These are phyloP conservation scores for Thunnus maccoyii DNA, from an alignment of 2,113 vertebrate genomes.

Conservation along the genomic window DNA sequence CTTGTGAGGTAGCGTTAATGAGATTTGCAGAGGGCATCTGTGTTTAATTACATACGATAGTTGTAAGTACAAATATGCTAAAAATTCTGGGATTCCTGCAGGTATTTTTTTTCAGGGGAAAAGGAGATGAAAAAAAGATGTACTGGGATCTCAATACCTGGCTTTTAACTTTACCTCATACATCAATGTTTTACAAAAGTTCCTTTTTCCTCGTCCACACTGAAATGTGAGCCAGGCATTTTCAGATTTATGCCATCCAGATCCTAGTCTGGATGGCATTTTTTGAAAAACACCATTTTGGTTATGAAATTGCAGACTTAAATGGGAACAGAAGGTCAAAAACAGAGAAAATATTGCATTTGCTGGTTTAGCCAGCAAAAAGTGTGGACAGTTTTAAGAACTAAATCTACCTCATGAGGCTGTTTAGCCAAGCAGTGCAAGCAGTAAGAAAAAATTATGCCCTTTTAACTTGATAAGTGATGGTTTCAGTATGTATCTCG, in stretches of 20 bases:
- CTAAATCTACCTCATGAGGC: constrained; percentile 32
- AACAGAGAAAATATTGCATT: neutral
- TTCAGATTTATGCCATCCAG: no score
- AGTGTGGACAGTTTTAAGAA: constrained; percentile 19
- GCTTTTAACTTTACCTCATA: neutral
- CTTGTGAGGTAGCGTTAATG: neutral
- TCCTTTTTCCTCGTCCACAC: neutral
- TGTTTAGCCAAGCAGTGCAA: neutral
- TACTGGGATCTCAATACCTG: neutral
- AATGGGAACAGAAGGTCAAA: neutral
- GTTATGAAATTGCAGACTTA: no score
- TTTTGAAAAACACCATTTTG: no score
- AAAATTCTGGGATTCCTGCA: neutral
- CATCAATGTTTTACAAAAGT: neutral
- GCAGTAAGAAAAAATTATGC: neutral
- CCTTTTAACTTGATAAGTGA: neutral
- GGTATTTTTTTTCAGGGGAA: neutral
- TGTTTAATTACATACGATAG: neutral
- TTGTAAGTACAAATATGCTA: neutral
- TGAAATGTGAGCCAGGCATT: neutral
- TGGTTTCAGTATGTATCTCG: constrained; percentile 3
- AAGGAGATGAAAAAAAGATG: neutral
- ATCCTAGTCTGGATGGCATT: no score
- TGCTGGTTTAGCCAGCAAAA: constrained; percentile 28
- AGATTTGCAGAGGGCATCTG: neutral